Conservation (phyloP, 2,797 vertebrate genomes). For the Taenioides sp. region DNA sequence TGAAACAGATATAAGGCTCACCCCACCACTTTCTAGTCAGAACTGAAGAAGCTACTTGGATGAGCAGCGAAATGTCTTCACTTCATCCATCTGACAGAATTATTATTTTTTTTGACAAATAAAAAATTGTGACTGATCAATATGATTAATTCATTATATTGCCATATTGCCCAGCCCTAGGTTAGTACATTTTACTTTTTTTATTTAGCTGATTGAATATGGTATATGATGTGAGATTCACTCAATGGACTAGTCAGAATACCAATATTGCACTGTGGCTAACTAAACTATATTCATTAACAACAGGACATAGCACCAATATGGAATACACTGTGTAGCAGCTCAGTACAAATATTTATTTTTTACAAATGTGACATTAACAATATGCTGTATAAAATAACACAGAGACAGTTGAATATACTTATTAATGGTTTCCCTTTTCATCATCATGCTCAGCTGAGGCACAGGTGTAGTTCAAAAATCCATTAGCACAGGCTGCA, state of each 20-base stretch:
- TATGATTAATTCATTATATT: too few relatives aligned
- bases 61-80: too few relatives aligned
- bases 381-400: slow-evolving; percentile 63
- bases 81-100: too few relatives aligned
- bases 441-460: slow-evolving; percentile 29
- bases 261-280: background rate
- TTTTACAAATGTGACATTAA: slow-evolving; percentile 62
- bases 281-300: background rate
- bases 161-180: too few relatives aligned
- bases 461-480: slow-evolving; percentile 63
- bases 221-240: too few relatives aligned
- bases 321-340: background rate
- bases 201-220: too few relatives aligned
- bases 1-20: too few relatives aligned
- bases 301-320: background rate
- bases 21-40: too few relatives aligned
- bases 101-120: too few relatives aligned
- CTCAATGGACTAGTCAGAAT: background rate
- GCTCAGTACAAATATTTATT: slow-evolving; percentile 70
- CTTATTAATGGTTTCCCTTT: background rate
- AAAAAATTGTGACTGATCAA: too few relatives aligned
- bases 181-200: too few relatives aligned
- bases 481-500: slow-evolving; percentile 21
- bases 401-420: slow-evolving; percentile 19
- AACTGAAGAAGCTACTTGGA: too few relatives aligned